These are phyloP conservation scores for Quiscalus mexicanus DNA, from an alignment of 2,113 vertebrate species.

Conservation along the genomic window DNA sequence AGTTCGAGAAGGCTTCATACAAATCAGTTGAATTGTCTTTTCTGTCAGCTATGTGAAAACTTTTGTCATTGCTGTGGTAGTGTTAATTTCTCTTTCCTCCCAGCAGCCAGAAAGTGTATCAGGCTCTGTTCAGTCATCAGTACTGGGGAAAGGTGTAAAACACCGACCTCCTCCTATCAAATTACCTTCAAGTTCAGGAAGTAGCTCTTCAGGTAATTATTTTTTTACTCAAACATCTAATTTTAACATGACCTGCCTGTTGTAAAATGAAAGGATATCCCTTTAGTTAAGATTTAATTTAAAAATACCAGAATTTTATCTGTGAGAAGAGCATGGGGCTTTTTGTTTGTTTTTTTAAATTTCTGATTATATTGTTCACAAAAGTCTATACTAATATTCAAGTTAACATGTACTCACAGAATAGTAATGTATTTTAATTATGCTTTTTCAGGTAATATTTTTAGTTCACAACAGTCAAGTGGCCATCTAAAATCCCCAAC, in stretches of 20 bases:
- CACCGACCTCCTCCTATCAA: conserved; percentile 96
- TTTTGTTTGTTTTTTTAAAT: background rate
- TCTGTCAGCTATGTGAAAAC: background rate
- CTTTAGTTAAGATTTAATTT: background rate
- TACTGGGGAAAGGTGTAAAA: conserved; percentile 93
- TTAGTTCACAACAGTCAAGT: conserved; percentile 87
- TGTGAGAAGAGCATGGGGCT: background rate
- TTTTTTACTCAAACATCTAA: background rate
- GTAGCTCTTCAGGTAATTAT: conserved; percentile 90
- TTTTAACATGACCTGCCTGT: background rate
- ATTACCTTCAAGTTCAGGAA: conserved; percentile 88
- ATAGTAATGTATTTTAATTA: conserved; percentile 6
- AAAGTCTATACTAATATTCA: background rate
- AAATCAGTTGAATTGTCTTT: background rate
- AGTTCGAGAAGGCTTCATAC: background rate
- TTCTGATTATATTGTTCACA: background rate
- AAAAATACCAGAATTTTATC: background rate
- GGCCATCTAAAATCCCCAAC: conserved; percentile 95
- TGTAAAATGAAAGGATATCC: background rate
- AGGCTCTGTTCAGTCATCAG: conserved; percentile 88
- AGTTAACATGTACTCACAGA: background rate
- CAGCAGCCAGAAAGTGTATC: conserved; percentile 86
- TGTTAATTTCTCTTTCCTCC: conserved; percentile 57
- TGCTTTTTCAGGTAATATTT: conserved; percentile 75
- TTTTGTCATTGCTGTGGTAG: conserved; percentile 17